Evolutionary conservation across 2,113 vertebrate genomes (phyloP).

Genomic region (Myiopsitta monachus): DNA sequence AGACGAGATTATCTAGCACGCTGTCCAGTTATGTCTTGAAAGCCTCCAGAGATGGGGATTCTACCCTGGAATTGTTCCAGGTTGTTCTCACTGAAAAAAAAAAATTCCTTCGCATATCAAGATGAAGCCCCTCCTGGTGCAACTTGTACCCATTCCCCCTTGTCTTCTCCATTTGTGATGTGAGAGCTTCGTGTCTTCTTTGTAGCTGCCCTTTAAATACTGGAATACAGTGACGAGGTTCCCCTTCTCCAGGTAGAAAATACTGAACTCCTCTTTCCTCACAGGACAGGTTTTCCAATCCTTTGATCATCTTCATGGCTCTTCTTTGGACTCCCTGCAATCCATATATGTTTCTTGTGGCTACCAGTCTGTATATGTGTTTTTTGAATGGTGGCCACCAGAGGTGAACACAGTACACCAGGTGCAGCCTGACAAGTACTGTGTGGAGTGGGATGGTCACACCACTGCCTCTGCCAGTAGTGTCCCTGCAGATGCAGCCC

Average conservation of each 20-base stretch:
- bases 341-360: background rate
- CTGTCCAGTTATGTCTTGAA: background rate
- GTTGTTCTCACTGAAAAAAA: background rate
- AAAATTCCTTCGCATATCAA: background rate
- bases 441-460: background rate
- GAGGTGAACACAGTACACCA: background rate
- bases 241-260: background rate
- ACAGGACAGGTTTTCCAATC: background rate
- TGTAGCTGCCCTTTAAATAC: background rate
- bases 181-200: background rate
- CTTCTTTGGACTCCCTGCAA: background rate
- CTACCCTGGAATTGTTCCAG: background rate
- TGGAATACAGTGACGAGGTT: background rate
- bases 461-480: background rate
- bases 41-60: background rate
- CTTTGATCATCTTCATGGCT: background rate
- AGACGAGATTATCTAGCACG: background rate
- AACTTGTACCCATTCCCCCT: background rate
- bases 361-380: background rate
- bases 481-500: background rate
- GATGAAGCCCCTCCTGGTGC: background rate
- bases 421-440: background rate
- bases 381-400: background rate
- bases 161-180: background rate
- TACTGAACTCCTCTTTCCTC: background rate